phyloP scores from a whole-genome alignment of 2,888 invertebrate species.

The Hanleya hanleyi region DNA sequence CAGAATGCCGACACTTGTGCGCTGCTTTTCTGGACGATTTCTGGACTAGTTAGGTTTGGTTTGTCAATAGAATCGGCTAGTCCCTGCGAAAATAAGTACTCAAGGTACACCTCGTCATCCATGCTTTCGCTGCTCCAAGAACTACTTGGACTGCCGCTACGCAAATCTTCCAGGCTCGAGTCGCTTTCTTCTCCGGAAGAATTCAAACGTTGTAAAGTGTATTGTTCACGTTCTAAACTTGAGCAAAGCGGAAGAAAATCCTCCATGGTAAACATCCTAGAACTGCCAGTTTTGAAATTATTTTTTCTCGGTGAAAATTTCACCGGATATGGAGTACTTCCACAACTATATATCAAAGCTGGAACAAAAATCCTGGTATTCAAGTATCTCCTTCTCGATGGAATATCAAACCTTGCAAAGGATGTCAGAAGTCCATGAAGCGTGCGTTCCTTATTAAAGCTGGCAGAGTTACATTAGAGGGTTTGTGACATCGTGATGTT shows the following conservation, averaged over 20 bases:
- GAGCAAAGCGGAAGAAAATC: slow-evolving; percentile 65
- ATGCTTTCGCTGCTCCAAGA: slow-evolving; percentile 55
- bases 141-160: slow-evolving; percentile 52
- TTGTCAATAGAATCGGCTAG: slow-evolving; percentile 59
- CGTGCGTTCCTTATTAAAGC: too few species aligned
- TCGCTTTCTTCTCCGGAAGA: slow-evolving; percentile 67
- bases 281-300: not conserved
- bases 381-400: too few species aligned
- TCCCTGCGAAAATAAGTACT: slow-evolving; percentile 66
- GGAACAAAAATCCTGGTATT: too few species aligned
- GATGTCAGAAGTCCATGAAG: too few species aligned
- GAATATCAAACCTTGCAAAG: too few species aligned
- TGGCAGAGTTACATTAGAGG: too few species aligned
- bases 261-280: slow-evolving; percentile 46
- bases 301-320: too few species aligned
- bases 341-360: too few species aligned
- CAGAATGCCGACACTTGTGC: slow-evolving; percentile 16
- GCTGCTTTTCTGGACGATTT: not conserved
- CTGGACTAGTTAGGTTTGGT: not conserved
- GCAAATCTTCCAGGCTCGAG: slow-evolving; percentile 46
- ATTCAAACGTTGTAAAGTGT: slow-evolving; percentile 67
- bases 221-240: slow-evolving; percentile 66
- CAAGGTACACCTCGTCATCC: slow-evolving; percentile 65
- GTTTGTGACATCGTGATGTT: too few species aligned
- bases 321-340: too few species aligned